Base-by-base conservation (phyloP, 1,140 invertebrate species). In the Drosophila kurseongensis region DNA sequence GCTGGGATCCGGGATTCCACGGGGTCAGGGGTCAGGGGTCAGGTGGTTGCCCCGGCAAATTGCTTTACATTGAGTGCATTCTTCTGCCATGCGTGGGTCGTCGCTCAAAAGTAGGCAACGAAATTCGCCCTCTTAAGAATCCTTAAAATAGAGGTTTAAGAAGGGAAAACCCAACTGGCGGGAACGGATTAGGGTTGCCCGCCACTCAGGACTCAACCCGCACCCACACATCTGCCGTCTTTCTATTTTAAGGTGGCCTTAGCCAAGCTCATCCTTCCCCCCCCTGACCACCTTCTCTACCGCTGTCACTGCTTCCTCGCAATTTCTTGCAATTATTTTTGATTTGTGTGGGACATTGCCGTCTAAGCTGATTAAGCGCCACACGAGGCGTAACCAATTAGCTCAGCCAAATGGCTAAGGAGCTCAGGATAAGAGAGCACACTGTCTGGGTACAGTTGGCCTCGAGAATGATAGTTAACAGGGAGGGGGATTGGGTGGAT, bases 311-410 rank as follows among this genome's bases (percentile, higher is more conserved):
- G 40, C 45, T 42, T n/a, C 18, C 66, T 54, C 29, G 72, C 59
- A 75, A 74, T 75, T 62, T 73, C 54, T 69, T 44, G 75, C 78
- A 86, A 88, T 86, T 88, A 88, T 82, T 82, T 79, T 67, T 73
- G 66, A 81, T 76, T 81, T 86, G 75, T 78, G 62, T 44, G 72
- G 44, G 48, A 60, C 65, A 55, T 40, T 60, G 65, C 48, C 52
- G 41, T 36, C 62, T 66, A 57, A 85, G 69, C 78, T 71, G 78
- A 69, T 76, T 76, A 83, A 57, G 48, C 57, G 67, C 58, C 47
- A 57, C 48, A 44, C 57, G 44, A 75, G 56, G 65, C 66, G 42
- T 41, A 44, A 65, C 52, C 67, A 71, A 71, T 71, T 71, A 71
- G 67, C 67, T 29, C 7, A 36, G 48, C 59, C 38, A 32, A 51